These are phyloP conservation scores for Cinclus cinclus DNA, from an alignment of 2,113 vertebrate genomes.

Conservation along the genomic window DNA sequence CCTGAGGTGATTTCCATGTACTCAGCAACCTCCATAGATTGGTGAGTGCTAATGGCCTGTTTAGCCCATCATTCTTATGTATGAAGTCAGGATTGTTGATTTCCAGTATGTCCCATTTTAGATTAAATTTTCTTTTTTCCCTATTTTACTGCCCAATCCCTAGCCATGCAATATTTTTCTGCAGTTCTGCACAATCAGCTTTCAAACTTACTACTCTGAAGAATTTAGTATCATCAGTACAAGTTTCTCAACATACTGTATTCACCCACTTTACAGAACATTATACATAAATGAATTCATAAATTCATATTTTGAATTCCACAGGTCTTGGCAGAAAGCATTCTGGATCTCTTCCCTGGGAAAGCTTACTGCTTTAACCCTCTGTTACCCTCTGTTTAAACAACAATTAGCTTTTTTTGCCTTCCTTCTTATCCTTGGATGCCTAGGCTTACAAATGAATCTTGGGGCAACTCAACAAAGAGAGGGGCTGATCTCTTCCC, in stretches of 20 bases:
- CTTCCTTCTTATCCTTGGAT: background rate
- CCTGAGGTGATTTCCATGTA: background rate
- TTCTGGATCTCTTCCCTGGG: background rate
- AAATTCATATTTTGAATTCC: background rate
- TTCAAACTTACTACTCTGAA: background rate
- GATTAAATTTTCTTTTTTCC: background rate
- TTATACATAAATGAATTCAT: background rate
- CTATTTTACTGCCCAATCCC: background rate
- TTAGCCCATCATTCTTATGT: background rate
- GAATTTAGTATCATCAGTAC: background rate
- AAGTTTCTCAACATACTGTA: background rate
- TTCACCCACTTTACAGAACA: background rate
- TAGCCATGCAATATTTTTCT: background rate
- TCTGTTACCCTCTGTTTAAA: background rate
- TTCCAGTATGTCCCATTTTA: background rate
- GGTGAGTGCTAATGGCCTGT: background rate
- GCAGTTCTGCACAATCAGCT: background rate
- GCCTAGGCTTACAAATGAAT: background rate
- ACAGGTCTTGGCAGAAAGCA: background rate
- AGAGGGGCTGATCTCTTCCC: background rate
- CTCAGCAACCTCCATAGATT: background rate
- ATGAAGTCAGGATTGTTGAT: background rate
- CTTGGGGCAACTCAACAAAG: background rate
- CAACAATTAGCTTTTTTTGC: background rate
- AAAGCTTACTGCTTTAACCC: background rate